Evolutionary conservation across 1,140 invertebrate species (phyloP), one percentile per base, ranked within the genome.

Genomic region (Phortica variegata): DNA sequence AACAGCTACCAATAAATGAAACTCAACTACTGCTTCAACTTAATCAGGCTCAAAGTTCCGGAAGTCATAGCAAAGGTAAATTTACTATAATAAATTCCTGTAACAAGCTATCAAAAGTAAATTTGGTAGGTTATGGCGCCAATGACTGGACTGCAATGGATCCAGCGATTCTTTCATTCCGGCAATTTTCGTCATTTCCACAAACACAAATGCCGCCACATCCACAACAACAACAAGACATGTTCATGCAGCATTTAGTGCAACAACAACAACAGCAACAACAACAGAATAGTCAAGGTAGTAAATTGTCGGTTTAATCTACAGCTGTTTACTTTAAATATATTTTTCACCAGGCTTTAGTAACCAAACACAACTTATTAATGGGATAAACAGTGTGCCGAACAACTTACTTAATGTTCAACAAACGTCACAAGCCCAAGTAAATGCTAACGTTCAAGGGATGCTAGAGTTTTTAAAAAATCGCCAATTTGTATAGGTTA

Each of bases 381-480:
- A 53, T 54, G 56, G 59, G 29, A 66, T 72, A 48, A 60, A 61
- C 43, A 48, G n/a, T n/a, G n/a, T 76, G 54, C 54, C 68, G 33
- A 75, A 65, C 47, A 61, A 55, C 47, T 49, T 72, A 49, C 51
- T 70, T 21, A 73, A 65, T 54, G 61, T 58, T 46, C 73, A 68
- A 43, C 57, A 61, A 36, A 52, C 54, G 53, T 58, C 72, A 32
- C 62, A 60, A 49, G 54, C 61, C 49, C 68, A 73, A 56, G 77
- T 78, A 49, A 80, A 73, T 53, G 66, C 66, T 29, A 75, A 68
- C 62, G 73, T 75, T 44, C 66, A 75, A 54, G 70, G 70, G 43
- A 75, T 75, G 73, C 57, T 75, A 50, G 70, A 75, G 55, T 76
- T 69, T 51, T 63, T 75, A 43, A 73, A 75, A 65, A 75, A 58